These are phyloP conservation scores for Eristalis tenax DNA, from an alignment of 2,888 invertebrate species.

Conservation along the genomic window DNA sequence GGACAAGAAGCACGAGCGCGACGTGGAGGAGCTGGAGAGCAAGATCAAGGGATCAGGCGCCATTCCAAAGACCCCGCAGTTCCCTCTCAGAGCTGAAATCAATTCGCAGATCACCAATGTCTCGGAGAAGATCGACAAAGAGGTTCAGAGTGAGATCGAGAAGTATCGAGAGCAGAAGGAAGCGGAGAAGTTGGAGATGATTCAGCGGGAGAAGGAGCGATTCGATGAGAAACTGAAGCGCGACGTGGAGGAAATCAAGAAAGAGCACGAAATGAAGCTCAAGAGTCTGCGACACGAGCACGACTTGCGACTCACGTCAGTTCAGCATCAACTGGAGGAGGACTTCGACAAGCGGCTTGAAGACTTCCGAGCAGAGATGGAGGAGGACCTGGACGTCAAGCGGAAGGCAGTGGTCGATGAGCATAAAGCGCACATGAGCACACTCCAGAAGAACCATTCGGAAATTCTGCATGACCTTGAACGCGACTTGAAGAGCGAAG, in stretches of 20 bases:
- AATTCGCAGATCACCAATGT: conserved; percentile 3
- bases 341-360: conserved; percentile 81
- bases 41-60: conserved; percentile 80
- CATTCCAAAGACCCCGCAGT: conserved; percentile 61
- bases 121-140: conserved; percentile 70
- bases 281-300: conserved; percentile 80
- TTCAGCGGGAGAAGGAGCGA: conserved; percentile 81
- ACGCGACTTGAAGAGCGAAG: conserved; percentile 82
- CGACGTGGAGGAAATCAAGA: conserved; percentile 76
- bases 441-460: conserved; percentile 79
- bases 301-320: conserved; percentile 79
- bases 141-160: conserved; percentile 75
- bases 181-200: conserved; percentile 81
- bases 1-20: conserved; percentile 76
- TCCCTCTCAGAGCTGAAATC: conserved; percentile 45
- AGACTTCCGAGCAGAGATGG: conserved; percentile 77
- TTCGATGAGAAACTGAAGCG: conserved; percentile 77
- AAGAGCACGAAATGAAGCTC: conserved; percentile 79
- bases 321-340: conserved; percentile 82
- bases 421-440: conserved; percentile 80
- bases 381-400: conserved; percentile 82
- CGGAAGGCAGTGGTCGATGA: conserved; percentile 83
- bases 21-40: conserved; percentile 82
- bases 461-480: conserved; percentile 80
- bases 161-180: conserved; percentile 77